Base-by-base conservation (phyloP, 2,797 vertebrate species). In the Lerista edwardsae region DNA sequence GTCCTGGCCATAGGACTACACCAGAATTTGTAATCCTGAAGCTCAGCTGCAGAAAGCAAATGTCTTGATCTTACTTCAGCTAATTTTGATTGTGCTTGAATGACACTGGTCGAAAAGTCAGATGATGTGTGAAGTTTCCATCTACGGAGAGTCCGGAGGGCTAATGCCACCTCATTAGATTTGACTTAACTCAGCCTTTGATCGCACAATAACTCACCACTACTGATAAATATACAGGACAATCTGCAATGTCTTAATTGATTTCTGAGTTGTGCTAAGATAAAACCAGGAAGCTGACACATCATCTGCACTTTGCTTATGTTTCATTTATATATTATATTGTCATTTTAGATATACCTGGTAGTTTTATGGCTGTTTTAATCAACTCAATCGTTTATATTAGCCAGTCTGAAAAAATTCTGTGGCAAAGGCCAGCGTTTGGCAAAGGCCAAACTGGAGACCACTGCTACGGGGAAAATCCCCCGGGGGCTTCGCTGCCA, bases 251-350 rank as follows among this genome's bases (percentile, higher is more conserved):
- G 86, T 44, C 44, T 39, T 12, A 51, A 29, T 21, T 34, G 65
- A 23, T 1, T 0, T 65, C 27, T 4, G n/a, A 77, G 85, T 23
- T 29, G 78, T 61, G 2, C 21, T 57, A 61, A 72, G 80, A 89
- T 88, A 75, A 81, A 85, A 36, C 65, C 65, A 87, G 74, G 27
- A 47, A 36, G 61, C 47, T 86, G 57, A 73, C 64, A 88, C 87
- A 90, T 90, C 88, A 94, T 85, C 86, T 61, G 51, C 57, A 57
- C n/a, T 83, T 78, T 21, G 2, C 82, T 51, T 51, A 6, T 51
- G 9, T 10, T 10, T 51, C 2, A 12, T 55, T 55, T 15, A 55
- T 55, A 55, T 14, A 14, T 55, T 55, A 19, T 19, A 55, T 47
- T 47, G 47, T 51, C 2, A 12, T 51, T 51, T 3, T 61, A 8